These are phyloP conservation scores for Australoheros scitulus DNA, from an alignment of 2,113 vertebrate species.

Conservation along the genomic window DNA sequence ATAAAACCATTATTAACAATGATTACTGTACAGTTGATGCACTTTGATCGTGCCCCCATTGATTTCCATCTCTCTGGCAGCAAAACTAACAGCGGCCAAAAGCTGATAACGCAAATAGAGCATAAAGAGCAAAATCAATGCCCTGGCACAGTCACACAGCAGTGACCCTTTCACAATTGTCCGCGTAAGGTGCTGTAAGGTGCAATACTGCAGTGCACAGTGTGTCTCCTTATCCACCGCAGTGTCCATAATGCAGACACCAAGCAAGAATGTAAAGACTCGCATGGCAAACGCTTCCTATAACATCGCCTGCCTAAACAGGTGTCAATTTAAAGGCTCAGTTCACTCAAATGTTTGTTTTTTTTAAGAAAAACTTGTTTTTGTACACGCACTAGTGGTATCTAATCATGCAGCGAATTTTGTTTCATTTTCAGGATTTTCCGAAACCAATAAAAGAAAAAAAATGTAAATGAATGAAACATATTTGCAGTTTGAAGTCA, in stretches of 20 bases:
- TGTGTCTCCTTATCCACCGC: conserved; percentile 7
- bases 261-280: conserved; percentile 4
- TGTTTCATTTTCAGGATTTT: background rate
- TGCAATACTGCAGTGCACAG: background rate
- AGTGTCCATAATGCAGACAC: conserved; percentile 9
- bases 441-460: background rate
- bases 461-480: background rate
- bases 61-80: conserved; percentile 21
- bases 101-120: conserved; percentile 58
- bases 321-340: background rate
- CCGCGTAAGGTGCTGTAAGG: background rate
- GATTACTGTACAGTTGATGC: background rate
- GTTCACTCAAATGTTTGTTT: conserved; percentile 32
- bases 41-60: conserved; percentile 7
- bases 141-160: conserved; percentile 17
- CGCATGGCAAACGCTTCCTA: conserved; percentile 30
- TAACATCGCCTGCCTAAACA: conserved; percentile 3
- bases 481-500: background rate
- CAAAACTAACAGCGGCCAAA: conserved; percentile 14
- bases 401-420: background rate
- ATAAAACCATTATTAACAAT: background rate
- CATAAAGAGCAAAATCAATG: conserved; percentile 65
- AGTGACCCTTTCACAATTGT: conserved; percentile 23
- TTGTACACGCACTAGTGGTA: background rate
- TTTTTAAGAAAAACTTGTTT: background rate